Base-by-base conservation (phyloP, 30 jellyfish, hydroid and myxozoan species). In the Haliclystus octoradiatus region DNA sequence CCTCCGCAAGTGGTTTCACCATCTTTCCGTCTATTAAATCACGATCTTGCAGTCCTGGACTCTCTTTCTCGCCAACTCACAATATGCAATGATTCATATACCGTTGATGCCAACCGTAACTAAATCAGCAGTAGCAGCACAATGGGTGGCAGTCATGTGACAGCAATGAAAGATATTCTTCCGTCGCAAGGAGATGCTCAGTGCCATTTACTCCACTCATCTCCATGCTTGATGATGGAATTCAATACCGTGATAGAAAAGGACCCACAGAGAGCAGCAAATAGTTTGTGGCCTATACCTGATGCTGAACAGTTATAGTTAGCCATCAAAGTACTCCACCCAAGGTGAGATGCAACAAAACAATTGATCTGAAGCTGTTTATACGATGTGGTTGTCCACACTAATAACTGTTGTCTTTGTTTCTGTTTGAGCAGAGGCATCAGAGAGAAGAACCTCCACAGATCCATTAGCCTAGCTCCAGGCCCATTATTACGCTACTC, bases 271-370 rank as follows among this genome's bases (percentile, higher is more conserved):
- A 83, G 81, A 49, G 98, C 94, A 1, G 95, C 98, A 26, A 63
- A 63, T 62, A 95, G 98, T 23, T 89, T 95, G 98, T 89, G 98
- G 98, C 65, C 95, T 32, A 76, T 89, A 27, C 31, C 84, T 2
- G 95, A 89, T 25, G 70, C 93, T 1, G 93, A 89, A 26, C 79
- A 31, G 63, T 35, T 89, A 26, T 93, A 89, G 62, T 64, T 53
- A 49, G 57, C 81, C 40, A 70, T 69, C 27, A 76, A 76, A 40
- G 52, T 79, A 0, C 76, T 92, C 40, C 94, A 89, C 62, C 66
- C 82, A 26, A 76, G 98, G 98, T 89, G 71, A 13, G 28, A 0
- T 22, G 14, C 3, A 19, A 15, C 57, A n/a, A n/a, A n/a, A n/a
- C n/a, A n/a, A n/a, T n/a, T n/a, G n/a, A n/a, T n/a, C n/a, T n/a